Conservation (phyloP, 1,140 invertebrate species). For the Leucophenga varia region DNA sequence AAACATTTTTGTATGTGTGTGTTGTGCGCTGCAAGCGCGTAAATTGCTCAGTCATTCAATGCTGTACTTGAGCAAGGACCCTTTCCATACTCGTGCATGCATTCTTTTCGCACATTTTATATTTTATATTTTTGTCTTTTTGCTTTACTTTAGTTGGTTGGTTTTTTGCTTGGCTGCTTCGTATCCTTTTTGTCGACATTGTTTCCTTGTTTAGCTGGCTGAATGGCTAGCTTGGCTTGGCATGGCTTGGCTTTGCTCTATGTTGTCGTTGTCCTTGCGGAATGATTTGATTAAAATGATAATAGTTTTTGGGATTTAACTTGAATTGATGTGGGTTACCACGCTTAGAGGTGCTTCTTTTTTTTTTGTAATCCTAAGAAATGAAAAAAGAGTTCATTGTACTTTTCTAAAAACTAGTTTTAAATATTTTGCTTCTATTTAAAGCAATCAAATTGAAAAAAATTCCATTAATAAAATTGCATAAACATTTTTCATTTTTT, state of each 20-base stretch:
- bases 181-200: too few relatives aligned
- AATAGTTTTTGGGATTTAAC: conserved; percentile 46
- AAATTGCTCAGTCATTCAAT: too few relatives aligned
- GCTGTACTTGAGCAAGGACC: too few relatives aligned
- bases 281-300: conserved; percentile 46
- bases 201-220: too few relatives aligned
- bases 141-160: too few relatives aligned
- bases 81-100: too few relatives aligned
- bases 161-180: too few relatives aligned
- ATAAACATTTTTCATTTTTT: too few relatives aligned
- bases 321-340: conserved; percentile 40
- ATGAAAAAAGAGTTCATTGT: background rate
- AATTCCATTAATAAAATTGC: conserved; percentile 42
- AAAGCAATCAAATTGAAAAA: conserved; percentile 29
- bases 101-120: conserved; percentile 11
- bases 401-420: conserved; percentile 7
- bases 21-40: too few relatives aligned
- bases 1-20: too few relatives aligned
- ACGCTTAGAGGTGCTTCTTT: background rate
- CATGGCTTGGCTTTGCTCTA: too few relatives aligned
- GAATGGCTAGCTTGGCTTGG: too few relatives aligned
- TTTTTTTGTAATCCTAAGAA: background rate
- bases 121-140: conserved; percentile 7
- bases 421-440: conserved; percentile 3
- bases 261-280: conserved; percentile 17